Evolutionary conservation across 1,140 invertebrate genomes (phyloP).

Genomic region (Drosophila watanabei): DNA sequence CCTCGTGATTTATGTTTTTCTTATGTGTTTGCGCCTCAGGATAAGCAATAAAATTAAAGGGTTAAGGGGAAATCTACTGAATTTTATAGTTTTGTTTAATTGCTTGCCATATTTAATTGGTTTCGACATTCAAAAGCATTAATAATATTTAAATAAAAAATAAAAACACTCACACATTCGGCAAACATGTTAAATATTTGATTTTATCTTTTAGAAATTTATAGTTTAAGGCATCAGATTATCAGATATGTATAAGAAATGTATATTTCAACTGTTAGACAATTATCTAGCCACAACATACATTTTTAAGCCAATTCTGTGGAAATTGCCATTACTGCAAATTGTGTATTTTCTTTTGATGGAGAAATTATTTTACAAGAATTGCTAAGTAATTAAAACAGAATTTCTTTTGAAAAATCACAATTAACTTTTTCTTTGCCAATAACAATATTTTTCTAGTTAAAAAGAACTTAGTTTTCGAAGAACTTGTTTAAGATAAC

Average conservation of each 20-base stretch:
- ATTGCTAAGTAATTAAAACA: neutral
- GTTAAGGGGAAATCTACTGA: neutral
- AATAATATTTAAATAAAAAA: neutral
- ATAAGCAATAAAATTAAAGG: neutral
- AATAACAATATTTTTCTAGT: neutral
- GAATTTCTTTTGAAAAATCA: neutral
- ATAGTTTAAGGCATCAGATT: neutral
- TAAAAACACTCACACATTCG: accelerated
- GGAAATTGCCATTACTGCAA: neutral
- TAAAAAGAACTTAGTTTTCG: too few species aligned
- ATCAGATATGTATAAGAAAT: neutral
- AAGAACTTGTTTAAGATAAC: neutral
- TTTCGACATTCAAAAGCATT: neutral
- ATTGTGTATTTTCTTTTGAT: too few species aligned
- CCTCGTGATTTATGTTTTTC: constrained; percentile 41
- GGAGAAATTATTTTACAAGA: neutral
- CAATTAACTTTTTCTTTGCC: too few species aligned
- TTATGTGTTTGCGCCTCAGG: neutral
- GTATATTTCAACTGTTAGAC: neutral
- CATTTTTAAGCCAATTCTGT: too few species aligned
- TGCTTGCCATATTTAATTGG: neutral
- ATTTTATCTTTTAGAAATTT: too few species aligned
- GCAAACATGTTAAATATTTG: neutral
- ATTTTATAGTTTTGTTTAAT: too few species aligned
- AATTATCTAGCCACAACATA: neutral